Conservation (phyloP, 2,888 invertebrate genomes). For the Deilephila elpenor region DNA sequence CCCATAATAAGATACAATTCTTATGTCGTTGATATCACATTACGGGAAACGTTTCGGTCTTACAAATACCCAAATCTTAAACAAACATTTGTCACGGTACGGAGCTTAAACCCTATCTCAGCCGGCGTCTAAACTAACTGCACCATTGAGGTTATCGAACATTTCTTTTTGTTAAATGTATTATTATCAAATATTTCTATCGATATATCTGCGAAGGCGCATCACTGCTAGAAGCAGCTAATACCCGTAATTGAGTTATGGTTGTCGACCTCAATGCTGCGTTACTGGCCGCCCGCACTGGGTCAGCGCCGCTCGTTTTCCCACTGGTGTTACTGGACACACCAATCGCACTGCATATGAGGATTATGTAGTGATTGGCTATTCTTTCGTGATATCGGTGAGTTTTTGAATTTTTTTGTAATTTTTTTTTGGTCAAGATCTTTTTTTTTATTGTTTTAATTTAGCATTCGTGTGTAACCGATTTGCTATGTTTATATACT, state of each 20-base stretch:
- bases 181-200: not conserved
- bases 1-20: too few relatives aligned
- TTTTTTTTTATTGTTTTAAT: not conserved
- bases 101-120: too few relatives aligned
- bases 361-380: constrained; percentile 19
- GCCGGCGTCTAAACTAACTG: too few relatives aligned
- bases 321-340: not conserved
- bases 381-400: not conserved
- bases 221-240: constrained; percentile 76
- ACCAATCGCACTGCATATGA: not conserved
- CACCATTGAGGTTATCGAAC: too few relatives aligned
- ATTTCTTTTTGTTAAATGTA: too few relatives aligned
- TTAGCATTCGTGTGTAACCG: too few relatives aligned
- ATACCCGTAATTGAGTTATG: constrained; percentile 83
- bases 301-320: constrained; percentile 44
- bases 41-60: too few relatives aligned
- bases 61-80: too few relatives aligned
- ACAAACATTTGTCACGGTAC: too few relatives aligned
- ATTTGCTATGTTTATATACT: too few relatives aligned
- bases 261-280: constrained; percentile 71
- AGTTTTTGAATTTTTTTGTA: not conserved
- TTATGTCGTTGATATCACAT: too few relatives aligned
- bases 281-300: constrained; percentile 64
- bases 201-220: constrained; percentile 34
- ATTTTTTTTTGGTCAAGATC: not conserved